phyloP scores from a whole-genome alignment of 2,888 invertebrate genomes.

The Neria commutata region DNA sequence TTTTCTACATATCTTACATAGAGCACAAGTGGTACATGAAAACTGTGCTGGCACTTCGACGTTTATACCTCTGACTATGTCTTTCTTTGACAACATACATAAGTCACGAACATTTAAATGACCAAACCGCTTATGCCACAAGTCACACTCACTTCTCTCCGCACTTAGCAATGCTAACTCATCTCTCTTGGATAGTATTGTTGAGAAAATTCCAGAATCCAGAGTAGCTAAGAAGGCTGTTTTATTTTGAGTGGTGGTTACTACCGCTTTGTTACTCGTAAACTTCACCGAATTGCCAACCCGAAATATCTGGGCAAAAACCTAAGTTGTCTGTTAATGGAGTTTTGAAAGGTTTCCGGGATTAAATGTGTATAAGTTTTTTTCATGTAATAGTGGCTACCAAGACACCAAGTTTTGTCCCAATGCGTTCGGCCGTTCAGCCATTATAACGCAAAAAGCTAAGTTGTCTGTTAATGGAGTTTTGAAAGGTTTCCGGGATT shows the following conservation, averaged over 20 bases:
- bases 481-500: too few species aligned
- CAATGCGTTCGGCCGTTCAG: too few species aligned
- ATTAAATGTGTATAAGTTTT: too few species aligned
- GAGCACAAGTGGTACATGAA: background rate
- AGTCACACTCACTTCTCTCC: too few species aligned
- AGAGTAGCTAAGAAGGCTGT: conserved; percentile 8
- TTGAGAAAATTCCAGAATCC: conserved; percentile 12
- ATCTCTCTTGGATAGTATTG: background rate
- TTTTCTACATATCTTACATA: conserved; percentile 15
- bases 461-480: too few species aligned
- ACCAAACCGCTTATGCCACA: conserved; percentile 24
- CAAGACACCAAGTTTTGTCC: too few species aligned
- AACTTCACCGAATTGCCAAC: conserved; percentile 12
- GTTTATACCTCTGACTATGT: conserved; percentile 16
- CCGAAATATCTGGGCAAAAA: conserved; percentile 12
- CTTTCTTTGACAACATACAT: conserved; percentile 16
- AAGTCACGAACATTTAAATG: conserved; percentile 23
- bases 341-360: too few species aligned
- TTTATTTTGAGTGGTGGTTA: conserved; percentile 14
- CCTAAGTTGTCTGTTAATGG: too few species aligned
- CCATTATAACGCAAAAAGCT: too few species aligned
- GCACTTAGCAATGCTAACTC: too few species aligned
- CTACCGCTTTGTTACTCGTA: conserved; percentile 6
- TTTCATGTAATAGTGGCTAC: too few species aligned
- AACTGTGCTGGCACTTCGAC: conserved; percentile 6